phyloP scores from a whole-genome alignment of 2,888 invertebrate genomes.

The Yponomeuta sedellus region DNA sequence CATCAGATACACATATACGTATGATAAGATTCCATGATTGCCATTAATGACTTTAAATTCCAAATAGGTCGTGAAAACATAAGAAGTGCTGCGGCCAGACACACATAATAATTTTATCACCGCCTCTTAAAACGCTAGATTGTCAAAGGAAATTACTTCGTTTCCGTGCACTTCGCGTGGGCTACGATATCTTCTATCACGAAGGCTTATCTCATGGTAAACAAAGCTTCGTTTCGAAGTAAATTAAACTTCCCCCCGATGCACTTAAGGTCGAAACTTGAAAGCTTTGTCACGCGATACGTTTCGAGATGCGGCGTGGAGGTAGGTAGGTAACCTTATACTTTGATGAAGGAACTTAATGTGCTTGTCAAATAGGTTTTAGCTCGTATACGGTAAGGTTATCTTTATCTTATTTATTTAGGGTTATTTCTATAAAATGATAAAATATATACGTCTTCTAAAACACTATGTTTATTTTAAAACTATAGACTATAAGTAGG shows the following conservation, averaged over 20 bases:
- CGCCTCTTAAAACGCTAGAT: too few species aligned
- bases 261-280: not conserved
- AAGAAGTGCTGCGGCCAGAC: too few species aligned
- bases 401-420: too few species aligned
- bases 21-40: too few species aligned
- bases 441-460: too few species aligned
- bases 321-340: slow-evolving; percentile 5
- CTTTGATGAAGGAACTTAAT: slow-evolving; percentile 7
- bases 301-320: not conserved
- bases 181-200: slow-evolving; percentile 1
- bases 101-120: too few species aligned
- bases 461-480: too few species aligned
- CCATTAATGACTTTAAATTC: too few species aligned
- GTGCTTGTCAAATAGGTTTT: slow-evolving; percentile 10
- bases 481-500: too few species aligned
- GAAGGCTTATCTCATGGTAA: not conserved
- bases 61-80: too few species aligned
- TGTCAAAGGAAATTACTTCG: not conserved
- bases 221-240: not conserved
- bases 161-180: not conserved
- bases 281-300: not conserved
- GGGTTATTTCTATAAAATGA: too few species aligned
- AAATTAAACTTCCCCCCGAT: not conserved
- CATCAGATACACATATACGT: too few species aligned
- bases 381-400: not conserved